Evolutionary conservation across 2,888 invertebrate genomes (phyloP).

Genomic region (Gymnoscelis rufifasciata): DNA sequence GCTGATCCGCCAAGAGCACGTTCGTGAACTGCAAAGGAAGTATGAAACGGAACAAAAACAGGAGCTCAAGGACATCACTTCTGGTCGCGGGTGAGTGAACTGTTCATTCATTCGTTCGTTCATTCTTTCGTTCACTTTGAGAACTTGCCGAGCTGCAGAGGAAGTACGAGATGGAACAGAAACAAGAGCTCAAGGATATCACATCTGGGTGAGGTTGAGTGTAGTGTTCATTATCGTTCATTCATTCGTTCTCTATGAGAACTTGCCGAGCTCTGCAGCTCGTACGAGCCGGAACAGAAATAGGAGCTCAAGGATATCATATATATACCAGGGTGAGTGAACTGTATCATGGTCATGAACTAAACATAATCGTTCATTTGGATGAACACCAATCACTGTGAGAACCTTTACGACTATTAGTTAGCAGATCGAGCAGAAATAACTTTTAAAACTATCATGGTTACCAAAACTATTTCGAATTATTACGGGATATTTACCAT

Average conservation of each 20-base stretch:
- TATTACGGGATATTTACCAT: too few species aligned
- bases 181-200: conserved; percentile 83
- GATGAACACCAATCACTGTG: too few species aligned
- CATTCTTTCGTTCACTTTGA: background rate
- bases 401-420: too few species aligned
- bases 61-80: conserved; percentile 82
- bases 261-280: conserved; percentile 88
- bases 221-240: conserved; percentile 14
- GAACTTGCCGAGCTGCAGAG: conserved; percentile 88
- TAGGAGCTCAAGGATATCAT: conserved; percentile 83
- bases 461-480: too few species aligned
- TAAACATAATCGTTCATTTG: too few species aligned
- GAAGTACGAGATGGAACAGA: conserved; percentile 86
- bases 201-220: conserved; percentile 77
- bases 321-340: conserved; percentile 75
- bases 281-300: conserved; percentile 85
- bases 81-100: conserved; percentile 73
- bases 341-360: too few species aligned
- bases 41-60: conserved; percentile 85
- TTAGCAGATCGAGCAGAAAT: too few species aligned
- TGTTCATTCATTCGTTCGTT: background rate
- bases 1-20: conserved; percentile 86
- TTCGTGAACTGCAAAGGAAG: conserved; percentile 86
- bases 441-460: too few species aligned
- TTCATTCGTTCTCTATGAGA: conserved; percentile 1